Conservation (phyloP, 2,113 vertebrate species). For the Herpailurus yagouaroundi region DNA sequence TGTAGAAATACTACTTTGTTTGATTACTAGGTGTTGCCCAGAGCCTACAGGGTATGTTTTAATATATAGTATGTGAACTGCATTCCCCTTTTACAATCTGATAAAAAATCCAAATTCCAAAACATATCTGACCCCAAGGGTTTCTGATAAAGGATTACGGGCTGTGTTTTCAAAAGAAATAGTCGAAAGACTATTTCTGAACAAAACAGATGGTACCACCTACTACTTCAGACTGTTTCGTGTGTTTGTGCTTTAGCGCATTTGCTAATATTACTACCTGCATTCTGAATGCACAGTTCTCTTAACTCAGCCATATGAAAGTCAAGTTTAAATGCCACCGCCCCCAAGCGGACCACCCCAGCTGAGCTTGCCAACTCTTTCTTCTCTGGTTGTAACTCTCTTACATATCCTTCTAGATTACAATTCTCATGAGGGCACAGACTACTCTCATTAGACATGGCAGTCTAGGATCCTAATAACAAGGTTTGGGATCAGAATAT, state of each 20-base stretch:
- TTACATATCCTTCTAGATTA: background rate
- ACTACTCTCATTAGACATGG: background rate
- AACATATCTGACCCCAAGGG: background rate
- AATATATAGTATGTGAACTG: background rate
- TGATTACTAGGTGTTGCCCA: background rate
- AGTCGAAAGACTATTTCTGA: background rate
- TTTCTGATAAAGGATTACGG: background rate
- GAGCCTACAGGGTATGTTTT: background rate
- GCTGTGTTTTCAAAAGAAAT: background rate
- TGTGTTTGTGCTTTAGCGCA: background rate
- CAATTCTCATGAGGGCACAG: slow-evolving; percentile 4
- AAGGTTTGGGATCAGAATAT: background rate
- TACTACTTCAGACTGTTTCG: background rate
- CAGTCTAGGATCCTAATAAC: background rate
- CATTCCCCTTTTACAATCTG: background rate
- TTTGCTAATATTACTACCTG: background rate
- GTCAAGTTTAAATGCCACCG: background rate
- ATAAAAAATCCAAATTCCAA: slow-evolving; percentile 39
- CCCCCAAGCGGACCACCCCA: background rate
- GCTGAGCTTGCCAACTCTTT: background rate
- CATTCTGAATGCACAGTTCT: background rate
- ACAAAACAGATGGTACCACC: background rate
- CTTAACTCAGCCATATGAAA: background rate
- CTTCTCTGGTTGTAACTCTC: background rate
- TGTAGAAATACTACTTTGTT: slow-evolving; percentile 4